Evolutionary conservation across 2,888 invertebrate species (phyloP).

Genomic region (Isoperla grammatica): DNA sequence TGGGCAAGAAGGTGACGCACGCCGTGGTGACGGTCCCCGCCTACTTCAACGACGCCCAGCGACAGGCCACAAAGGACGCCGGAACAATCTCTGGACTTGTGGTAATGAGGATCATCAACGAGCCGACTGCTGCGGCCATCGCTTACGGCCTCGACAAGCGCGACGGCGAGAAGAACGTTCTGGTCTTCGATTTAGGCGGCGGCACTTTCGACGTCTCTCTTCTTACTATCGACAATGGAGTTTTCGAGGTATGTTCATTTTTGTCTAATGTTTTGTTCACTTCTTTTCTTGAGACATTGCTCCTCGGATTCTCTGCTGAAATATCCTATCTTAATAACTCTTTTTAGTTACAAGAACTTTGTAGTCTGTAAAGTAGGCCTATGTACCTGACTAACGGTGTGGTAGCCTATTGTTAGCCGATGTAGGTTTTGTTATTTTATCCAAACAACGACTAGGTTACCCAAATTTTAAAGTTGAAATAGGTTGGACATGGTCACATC

Average conservation of each 20-base stretch:
- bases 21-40: slow-evolving; percentile 95
- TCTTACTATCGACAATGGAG: slow-evolving; percentile 96
- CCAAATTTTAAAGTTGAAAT: too few species aligned
- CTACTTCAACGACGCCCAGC: slow-evolving; percentile 99
- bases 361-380: neutral
- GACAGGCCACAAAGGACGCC: slow-evolving; percentile 98
- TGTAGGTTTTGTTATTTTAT: too few species aligned
- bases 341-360: too few species aligned
- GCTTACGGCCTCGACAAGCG: slow-evolving; percentile 96
- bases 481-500: neutral
- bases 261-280: too few species aligned
- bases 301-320: too few species aligned
- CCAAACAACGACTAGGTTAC: neutral
- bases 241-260: slow-evolving; percentile 79
- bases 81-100: slow-evolving; percentile 90
- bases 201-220: slow-evolving; percentile 99
- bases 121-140: slow-evolving; percentile 95
- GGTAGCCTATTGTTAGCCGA: too few species aligned
- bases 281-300: too few species aligned
- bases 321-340: too few species aligned
- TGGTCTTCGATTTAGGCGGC: slow-evolving; percentile 98
- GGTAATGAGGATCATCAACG: slow-evolving; percentile 96
- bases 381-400: too few species aligned
- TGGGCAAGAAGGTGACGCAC: slow-evolving; percentile 84
- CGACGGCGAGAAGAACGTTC: slow-evolving; percentile 95